Conservation (phyloP, 2,797 vertebrate genomes). For the Labeo calbasu region DNA sequence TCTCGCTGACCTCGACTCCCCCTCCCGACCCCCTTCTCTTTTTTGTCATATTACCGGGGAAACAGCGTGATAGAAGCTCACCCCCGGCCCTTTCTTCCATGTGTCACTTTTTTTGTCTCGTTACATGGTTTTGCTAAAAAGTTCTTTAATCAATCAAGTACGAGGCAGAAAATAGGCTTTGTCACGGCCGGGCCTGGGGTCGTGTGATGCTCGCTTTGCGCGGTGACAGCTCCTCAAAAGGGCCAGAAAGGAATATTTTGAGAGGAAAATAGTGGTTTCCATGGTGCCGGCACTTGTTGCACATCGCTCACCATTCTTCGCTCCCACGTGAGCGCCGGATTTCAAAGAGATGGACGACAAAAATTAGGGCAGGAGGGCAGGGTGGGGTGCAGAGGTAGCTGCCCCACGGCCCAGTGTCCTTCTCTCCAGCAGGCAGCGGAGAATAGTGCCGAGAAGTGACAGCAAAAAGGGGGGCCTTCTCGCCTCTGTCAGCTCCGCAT, state of each 20-base stretch:
- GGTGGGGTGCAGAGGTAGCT: conserved; percentile 82
- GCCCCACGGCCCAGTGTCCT: conserved; percentile 76
- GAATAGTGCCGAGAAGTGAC: conserved; percentile 78
- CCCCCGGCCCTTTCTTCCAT: conserved; percentile 72
- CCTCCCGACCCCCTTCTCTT: conserved; percentile 69
- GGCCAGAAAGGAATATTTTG: conserved; percentile 90
- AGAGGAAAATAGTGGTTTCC: conserved; percentile 91
- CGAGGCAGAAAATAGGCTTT: conserved; percentile 99
- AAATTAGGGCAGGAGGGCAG: conserved; percentile 81
- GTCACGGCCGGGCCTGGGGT: conserved; percentile 93
- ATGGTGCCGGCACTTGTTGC: conserved; percentile 90
- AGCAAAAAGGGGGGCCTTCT: conserved; percentile 77
- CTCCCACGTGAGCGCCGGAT: conserved; percentile 81
- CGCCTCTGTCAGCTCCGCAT: conserved; percentile 80
- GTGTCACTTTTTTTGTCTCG: conserved; percentile 89
- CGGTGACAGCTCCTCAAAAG: conserved; percentile 97
- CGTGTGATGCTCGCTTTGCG: conserved; percentile 91
- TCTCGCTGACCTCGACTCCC: conserved; percentile 81
- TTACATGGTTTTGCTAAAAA: conserved; percentile 99
- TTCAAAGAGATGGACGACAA: conserved; percentile 84
- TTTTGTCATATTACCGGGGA: conserved; percentile 77
- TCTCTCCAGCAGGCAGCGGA: conserved; percentile 75
- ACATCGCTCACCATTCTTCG: conserved; percentile 85
- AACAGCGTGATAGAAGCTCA: conserved; percentile 75
- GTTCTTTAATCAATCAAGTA: conserved; percentile 99